Conservation (phyloP, 2,888 invertebrate genomes). For the Pyrocoelia pectoralis region DNA sequence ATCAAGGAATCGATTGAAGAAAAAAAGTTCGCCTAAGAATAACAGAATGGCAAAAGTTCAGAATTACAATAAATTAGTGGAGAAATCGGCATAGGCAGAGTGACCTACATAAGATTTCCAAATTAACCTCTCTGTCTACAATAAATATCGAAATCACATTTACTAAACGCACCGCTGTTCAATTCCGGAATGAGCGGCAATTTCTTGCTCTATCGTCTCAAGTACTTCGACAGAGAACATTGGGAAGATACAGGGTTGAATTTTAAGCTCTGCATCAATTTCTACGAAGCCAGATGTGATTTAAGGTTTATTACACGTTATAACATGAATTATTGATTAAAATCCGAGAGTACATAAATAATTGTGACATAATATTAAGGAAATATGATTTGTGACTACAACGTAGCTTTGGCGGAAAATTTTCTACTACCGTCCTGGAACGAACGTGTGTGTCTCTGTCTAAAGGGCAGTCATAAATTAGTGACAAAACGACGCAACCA, state of each 20-base stretch:
- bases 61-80: slow-evolving; percentile 33
- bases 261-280: slow-evolving; percentile 13
- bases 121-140: slow-evolving; percentile 33
- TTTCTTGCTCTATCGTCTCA: slow-evolving; percentile 31
- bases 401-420: neutral
- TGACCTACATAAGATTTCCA: slow-evolving; percentile 34
- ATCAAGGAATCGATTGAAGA: slow-evolving; percentile 19
- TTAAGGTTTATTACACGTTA: slow-evolving; percentile 6
- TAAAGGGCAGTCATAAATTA: slow-evolving; percentile 37
- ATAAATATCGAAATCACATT: slow-evolving; percentile 38
- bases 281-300: slow-evolving; percentile 1
- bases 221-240: slow-evolving; percentile 23
- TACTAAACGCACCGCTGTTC: slow-evolving; percentile 35
- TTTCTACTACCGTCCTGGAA: slow-evolving; percentile 3
- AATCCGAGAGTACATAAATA: neutral
- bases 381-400: no score
- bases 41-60: slow-evolving; percentile 14
- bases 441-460: slow-evolving; percentile 28
- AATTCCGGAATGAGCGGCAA: slow-evolving; percentile 31
- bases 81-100: slow-evolving; percentile 27
- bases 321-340: neutral
- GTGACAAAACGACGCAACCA: slow-evolving; percentile 31
- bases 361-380: no score
- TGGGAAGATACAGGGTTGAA: slow-evolving; percentile 21
- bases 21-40: slow-evolving; percentile 21